These are phyloP conservation scores for Augochlora pura DNA, from an alignment of 1,140 invertebrate genomes.

Conservation along the genomic window DNA sequence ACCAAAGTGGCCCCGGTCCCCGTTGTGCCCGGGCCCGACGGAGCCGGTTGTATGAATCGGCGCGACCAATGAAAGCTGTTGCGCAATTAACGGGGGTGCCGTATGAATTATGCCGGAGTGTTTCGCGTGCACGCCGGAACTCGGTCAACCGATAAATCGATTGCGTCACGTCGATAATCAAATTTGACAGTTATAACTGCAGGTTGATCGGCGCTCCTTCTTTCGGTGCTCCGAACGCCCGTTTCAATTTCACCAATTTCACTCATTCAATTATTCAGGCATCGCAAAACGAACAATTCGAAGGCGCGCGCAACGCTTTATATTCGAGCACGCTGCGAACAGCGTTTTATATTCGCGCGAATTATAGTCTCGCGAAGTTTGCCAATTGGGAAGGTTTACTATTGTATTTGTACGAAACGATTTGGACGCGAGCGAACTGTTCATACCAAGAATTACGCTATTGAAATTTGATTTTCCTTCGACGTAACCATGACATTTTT, in stretches of 20 bases:
- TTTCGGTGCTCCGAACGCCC: not conserved
- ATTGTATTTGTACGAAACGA: too few species aligned
- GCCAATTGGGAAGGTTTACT: too few species aligned
- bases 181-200: slow-evolving; percentile 43
- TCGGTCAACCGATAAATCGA: slow-evolving; percentile 48
- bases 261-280: too few species aligned
- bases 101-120: slow-evolving; percentile 20
- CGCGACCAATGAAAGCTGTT: slow-evolving; percentile 31
- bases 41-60: slow-evolving; percentile 25
- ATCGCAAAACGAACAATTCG: too few species aligned
- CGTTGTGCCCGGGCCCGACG: not conserved
- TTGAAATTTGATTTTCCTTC: too few species aligned
- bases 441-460: too few species aligned
- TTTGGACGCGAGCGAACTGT: too few species aligned
- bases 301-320: too few species aligned
- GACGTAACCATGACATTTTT: too few species aligned
- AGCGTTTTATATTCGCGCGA: too few species aligned
- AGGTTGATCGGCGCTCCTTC: slow-evolving; percentile 3
- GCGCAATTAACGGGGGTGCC: slow-evolving; percentile 47
- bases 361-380: too few species aligned
- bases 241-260: not conserved
- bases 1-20: not conserved
- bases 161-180: slow-evolving; percentile 29
- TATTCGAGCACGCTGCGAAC: too few species aligned
- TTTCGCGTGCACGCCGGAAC: slow-evolving; percentile 23